Conservation (phyloP, 2,797 vertebrate genomes). For the Potorous gilbertii region DNA sequence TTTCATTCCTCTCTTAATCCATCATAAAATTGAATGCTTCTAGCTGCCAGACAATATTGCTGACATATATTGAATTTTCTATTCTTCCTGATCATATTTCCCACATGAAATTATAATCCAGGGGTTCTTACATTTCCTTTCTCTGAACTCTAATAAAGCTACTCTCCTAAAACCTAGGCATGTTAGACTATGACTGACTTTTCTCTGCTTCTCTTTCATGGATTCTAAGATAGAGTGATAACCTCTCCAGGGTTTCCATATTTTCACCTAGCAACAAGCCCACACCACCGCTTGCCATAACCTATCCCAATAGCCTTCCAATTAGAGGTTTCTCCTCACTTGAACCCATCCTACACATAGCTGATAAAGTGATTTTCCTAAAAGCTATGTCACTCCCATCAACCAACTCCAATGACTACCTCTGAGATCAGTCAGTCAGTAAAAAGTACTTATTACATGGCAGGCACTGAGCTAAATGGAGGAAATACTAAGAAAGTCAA, state of each 20-base stretch:
- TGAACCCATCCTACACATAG: background rate
- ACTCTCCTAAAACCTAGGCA: background rate
- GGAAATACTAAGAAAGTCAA: background rate
- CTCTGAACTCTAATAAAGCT: background rate
- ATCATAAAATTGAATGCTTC: background rate
- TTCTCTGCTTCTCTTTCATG: background rate
- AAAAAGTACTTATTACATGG: background rate
- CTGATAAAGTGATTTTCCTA: background rate
- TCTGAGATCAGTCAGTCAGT: background rate
- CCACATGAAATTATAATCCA: background rate
- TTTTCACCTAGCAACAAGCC: background rate
- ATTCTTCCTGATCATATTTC: background rate
- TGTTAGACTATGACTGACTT: background rate
- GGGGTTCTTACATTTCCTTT: background rate
- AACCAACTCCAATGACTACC: background rate
- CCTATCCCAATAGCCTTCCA: background rate
- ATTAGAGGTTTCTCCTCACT: background rate
- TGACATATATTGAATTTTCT: background rate
- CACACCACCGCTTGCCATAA: background rate
- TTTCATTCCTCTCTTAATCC: background rate
- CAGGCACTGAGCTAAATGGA: background rate
- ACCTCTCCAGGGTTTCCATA: background rate
- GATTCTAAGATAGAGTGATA: background rate
- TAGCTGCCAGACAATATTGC: background rate
- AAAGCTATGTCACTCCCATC: background rate